Percentiles rank a stretch among this genome's conserved stretches.
Conservation (phyloP, 1,140 invertebrate genomes). For the Drosophila nigromelanica region DNA sequence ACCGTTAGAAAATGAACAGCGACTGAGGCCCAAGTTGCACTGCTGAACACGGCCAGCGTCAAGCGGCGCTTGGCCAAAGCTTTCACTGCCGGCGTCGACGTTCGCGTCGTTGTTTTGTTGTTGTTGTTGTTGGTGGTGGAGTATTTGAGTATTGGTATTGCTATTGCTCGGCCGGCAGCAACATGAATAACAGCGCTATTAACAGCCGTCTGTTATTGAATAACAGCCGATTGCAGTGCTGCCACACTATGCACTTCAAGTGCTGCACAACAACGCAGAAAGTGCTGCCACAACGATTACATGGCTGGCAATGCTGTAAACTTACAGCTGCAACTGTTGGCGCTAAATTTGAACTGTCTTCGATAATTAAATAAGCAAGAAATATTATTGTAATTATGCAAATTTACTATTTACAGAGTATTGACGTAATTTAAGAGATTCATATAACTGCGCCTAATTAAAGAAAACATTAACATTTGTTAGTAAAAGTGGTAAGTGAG, state of each 20-base stretch:
- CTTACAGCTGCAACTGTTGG: slow-evolving; percentile 13
- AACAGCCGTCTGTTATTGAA: slow-evolving; percentile 9
- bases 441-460: too few species aligned
- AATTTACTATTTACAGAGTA: too few species aligned
- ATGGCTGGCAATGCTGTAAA: slow-evolving; percentile 19
- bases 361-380: too few species aligned
- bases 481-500: too few species aligned
- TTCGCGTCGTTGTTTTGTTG: slow-evolving; percentile 7
- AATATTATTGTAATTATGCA: too few species aligned
- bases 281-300: slow-evolving; percentile 13
- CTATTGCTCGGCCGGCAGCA: slow-evolving; percentile 32
- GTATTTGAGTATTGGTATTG: slow-evolving; percentile 16
- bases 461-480: too few species aligned
- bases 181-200: slow-evolving; percentile 16
- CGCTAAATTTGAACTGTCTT: slow-evolving; percentile 20
- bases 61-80: slow-evolving; percentile 43
- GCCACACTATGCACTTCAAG: not conserved
- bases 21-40: slow-evolving; percentile 42
- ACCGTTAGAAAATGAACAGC: slow-evolving; percentile 56
- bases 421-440: too few species aligned
- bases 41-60: slow-evolving; percentile 16
- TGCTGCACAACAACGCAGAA: not conserved
- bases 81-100: slow-evolving; percentile 27
- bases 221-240: slow-evolving; percentile 3
- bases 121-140: slow-evolving; percentile 20